These are phyloP conservation scores for Nerophis ophidion DNA, from an alignment of 2,113 vertebrate genomes.

Conservation along the genomic window DNA sequence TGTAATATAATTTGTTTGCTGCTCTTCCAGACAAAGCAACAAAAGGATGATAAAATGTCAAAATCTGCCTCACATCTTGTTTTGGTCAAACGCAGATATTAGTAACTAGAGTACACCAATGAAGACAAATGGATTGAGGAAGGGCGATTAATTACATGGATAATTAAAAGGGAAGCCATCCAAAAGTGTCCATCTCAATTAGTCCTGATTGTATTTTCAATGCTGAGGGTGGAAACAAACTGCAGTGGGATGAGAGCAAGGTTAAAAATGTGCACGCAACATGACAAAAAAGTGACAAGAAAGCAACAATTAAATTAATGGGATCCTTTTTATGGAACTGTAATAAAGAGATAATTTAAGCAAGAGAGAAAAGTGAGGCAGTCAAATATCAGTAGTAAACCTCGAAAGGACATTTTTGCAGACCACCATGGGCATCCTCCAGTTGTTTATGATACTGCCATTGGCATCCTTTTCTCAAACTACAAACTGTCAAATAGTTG, in stretches of 20 bases:
- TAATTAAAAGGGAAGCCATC: slow-evolving; percentile 55
- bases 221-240: slow-evolving; percentile 51
- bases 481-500: too few species aligned
- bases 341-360: too few species aligned
- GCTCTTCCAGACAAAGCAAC: slow-evolving; percentile 35
- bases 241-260: slow-evolving; percentile 26
- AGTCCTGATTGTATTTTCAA: slow-evolving; percentile 44
- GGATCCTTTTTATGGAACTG: too few species aligned
- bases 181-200: slow-evolving; percentile 58
- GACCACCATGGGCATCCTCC: too few species aligned
- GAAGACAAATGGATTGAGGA: slow-evolving; percentile 54
- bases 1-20: slow-evolving; percentile 30
- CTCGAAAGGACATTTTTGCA: too few species aligned
- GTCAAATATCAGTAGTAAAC: too few species aligned
- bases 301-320: too few species aligned
- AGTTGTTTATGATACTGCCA: too few species aligned
- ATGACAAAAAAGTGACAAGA: not conserved
- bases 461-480: too few species aligned
- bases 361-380: too few species aligned
- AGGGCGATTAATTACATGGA: slow-evolving; percentile 59
- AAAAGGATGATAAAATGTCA: slow-evolving; percentile 37
- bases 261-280: slow-evolving; percentile 19
- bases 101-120: slow-evolving; percentile 51
- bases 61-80: slow-evolving; percentile 36
- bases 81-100: slow-evolving; percentile 36